A percentile compares a stretch with the other conserved stretches of the same genome.
These are phyloP conservation scores for Toxotes chatareus DNA, from an alignment of 2,113 vertebrate species.

Conservation along the genomic window DNA sequence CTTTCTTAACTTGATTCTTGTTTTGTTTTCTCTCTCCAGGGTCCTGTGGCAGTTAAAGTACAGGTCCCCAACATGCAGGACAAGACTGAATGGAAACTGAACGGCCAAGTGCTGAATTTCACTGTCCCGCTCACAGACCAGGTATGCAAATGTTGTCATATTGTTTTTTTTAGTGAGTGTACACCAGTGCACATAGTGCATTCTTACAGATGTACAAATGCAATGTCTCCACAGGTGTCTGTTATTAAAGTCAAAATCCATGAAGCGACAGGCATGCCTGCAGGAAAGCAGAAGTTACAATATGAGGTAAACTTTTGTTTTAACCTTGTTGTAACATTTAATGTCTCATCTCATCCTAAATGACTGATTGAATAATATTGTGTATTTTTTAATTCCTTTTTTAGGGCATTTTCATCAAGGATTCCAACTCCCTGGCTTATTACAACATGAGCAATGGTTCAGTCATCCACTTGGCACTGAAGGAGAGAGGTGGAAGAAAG, in stretches of 20 bases:
- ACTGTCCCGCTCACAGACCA: constrained; percentile 96
- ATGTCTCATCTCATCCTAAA: not conserved
- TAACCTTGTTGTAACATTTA: not conserved
- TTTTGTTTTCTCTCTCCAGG: constrained; percentile 77
- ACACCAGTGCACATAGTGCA: not conserved
- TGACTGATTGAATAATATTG: not conserved
- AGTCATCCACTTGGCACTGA: constrained; percentile 95
- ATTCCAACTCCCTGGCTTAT: constrained; percentile 98
- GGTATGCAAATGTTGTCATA: constrained; percentile 76
- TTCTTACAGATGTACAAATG: not conserved
- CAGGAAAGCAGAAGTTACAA: constrained; percentile 98
- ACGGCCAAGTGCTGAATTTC: constrained; percentile 94
- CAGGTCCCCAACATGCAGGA: constrained; percentile 99
- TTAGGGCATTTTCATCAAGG: constrained; percentile 99
- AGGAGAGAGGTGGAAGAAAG: constrained; percentile 98
- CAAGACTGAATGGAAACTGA: constrained; percentile 99
- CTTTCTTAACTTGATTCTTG: constrained; percentile 1
- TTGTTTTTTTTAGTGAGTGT: not conserved
- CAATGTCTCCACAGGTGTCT: constrained; percentile 88
- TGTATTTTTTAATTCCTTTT: constrained; percentile 47
- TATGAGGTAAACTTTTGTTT: constrained; percentile 88
- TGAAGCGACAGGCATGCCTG: constrained; percentile 97
- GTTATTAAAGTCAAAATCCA: constrained; percentile 99
- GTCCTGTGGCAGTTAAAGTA: constrained; percentile 97
- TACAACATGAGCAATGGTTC: constrained; percentile 97